Base-by-base conservation (phyloP, 2,888 invertebrate genomes). In the Troides helena region DNA sequence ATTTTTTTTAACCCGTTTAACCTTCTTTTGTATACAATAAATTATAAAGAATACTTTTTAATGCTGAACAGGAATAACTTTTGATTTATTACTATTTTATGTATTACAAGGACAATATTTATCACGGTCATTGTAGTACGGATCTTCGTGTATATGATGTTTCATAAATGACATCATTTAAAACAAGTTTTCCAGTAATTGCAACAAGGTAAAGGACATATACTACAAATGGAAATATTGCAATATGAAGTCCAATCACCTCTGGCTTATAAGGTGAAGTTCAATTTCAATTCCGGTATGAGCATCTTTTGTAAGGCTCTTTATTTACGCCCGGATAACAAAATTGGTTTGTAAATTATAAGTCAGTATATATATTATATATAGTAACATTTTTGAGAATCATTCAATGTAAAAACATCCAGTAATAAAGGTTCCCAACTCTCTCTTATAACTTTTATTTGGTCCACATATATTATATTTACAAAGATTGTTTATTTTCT, bases 141-240 rank as follows among this genome's bases (percentile, higher is more conserved):
- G 53, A 53, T 53, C 53, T 53, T 53, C 53, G 18, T n/a, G 53
- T 53, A 1, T n/a, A 53, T n/a, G 53, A 53, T n/a, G 53, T 53
- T 53, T 53, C 53, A 53, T 58, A 23, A 21, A 14, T 59, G 46
- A 59, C n/a, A 23, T 62, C 57, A 59, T 46, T 23, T 6, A 18
- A 46, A 65, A 65, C 65, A 23, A 59, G 65, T 65, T 65, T 59
- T 12, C 59, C 25, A 30, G 65, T 43, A 0, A 65, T 50, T 65
- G 59, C 25, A 59, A 43, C 10, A 50, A 65, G 46, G 59, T 59
- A 65, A 68, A 68, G 68, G 68, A 63, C 58, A 23, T 12, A 12
- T 12, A 58, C 57, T 21, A 58, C 12, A 43, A 65, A 58, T 58
- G 57, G 57, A 65, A 65, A 65, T 23, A 36, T 12, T 7, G 64